Base-by-base conservation (phyloP, 2,888 invertebrate genomes). In the Lithodes maja region DNA sequence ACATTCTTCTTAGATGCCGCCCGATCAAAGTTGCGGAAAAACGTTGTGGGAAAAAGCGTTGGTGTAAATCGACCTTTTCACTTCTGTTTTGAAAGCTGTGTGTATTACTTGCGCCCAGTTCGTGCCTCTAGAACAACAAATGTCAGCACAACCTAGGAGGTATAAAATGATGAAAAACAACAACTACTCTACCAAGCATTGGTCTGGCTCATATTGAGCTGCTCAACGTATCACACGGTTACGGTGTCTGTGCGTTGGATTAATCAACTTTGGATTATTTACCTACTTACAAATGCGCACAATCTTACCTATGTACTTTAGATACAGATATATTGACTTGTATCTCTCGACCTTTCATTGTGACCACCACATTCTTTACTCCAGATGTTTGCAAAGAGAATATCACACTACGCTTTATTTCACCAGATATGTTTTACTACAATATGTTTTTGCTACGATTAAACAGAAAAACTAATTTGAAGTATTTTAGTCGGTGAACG, bases 181-280 rank as follows among this genome's bases (percentile, higher is more conserved):
- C 77, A 77, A 77, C 85, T 85, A 85, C 53, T 49, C 85, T 78
- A 85, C 7, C 85, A 85, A 85, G 85, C 85, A 78, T 85, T 85
- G 85, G 85, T 85, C 78, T 61, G 52, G 68, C 78, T 85, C 78
- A 85, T 15, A 77, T 15, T 77, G 85, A 85, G 85, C 85, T 78
- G 68, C 50, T 78, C 52, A 69, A 15, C 33, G 17, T 85, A 55
- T 78, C 85, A 85, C 85, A 78, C 68, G 53, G 54, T 85, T 61
- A 61, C 15, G 83, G 83, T 78, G 78, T 85, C 85, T 85, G 85
- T 85, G 85, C 85, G 84, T 61, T 49, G 33, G 68, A 85, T 54
- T 61, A 50, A 78, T 52, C 50, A 78, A 68, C 85, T 49, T 55
- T 77, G 84, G 75, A 61, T n/a, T 68, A 52, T 84, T 50, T 50